Conservation (phyloP, 1,140 invertebrate genomes). For the Drosophila tsacasi region DNA sequence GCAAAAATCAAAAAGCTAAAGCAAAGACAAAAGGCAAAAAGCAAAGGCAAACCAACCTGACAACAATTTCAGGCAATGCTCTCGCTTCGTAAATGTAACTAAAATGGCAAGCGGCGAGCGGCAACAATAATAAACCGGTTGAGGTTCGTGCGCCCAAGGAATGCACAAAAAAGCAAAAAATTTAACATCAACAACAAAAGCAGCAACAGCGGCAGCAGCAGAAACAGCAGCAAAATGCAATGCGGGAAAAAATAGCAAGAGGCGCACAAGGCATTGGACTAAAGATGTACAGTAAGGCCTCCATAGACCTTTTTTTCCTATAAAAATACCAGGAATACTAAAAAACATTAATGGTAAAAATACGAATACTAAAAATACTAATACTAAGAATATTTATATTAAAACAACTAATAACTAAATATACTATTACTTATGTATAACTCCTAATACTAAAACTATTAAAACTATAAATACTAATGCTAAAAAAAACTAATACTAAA, state of each 20-base stretch:
- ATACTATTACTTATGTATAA: too few relatives aligned
- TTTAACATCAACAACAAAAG: conserved; percentile 13
- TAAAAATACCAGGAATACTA: not conserved
- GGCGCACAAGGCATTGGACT: conserved; percentile 40
- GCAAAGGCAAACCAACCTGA: conserved; percentile 55
- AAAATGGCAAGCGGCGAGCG: conserved; percentile 65
- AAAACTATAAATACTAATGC: too few relatives aligned
- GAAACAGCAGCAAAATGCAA: conserved; percentile 50
- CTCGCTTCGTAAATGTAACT: conserved; percentile 35
- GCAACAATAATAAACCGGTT: conserved; percentile 48
- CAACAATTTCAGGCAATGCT: conserved; percentile 64
- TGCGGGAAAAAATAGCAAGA: conserved; percentile 61
- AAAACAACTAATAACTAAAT: too few relatives aligned
- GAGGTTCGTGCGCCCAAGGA: conserved; percentile 62
- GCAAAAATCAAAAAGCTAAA: not conserved
- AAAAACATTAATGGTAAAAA: too few relatives aligned
- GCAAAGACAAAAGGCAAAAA: conserved; percentile 5
- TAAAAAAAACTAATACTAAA: too few relatives aligned
- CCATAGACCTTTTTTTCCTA: not conserved
- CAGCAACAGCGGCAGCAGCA: conserved; percentile 29
- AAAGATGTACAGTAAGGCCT: conserved; percentile 35
- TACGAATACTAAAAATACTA: not conserved
- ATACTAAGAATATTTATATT: too few relatives aligned
- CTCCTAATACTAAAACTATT: too few relatives aligned
- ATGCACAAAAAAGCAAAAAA: conserved; percentile 61